Conservation (phyloP, 2,113 vertebrate genomes). For the Neoarius graeffei region DNA sequence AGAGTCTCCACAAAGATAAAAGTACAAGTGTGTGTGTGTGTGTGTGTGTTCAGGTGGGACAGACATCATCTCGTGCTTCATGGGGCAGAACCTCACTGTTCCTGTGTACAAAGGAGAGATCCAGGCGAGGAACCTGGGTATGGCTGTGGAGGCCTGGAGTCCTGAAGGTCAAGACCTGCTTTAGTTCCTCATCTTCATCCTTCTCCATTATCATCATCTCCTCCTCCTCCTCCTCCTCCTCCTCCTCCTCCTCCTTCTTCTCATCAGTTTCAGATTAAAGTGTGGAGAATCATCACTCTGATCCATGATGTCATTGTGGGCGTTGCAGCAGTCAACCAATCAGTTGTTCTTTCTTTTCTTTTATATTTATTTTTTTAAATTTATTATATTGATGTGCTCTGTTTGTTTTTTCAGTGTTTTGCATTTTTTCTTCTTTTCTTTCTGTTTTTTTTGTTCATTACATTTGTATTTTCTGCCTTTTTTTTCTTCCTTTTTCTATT, state of each 20-base stretch:
- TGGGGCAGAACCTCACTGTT: conserved; percentile 90
- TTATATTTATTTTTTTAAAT: neutral
- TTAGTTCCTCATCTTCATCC: neutral
- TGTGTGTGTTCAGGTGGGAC: conserved; percentile 82
- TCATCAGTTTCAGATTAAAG: neutral
- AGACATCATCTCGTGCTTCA: conserved; percentile 94
- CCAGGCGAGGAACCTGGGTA: conserved; percentile 91
- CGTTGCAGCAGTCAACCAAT: neutral
- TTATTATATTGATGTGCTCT: too few relatives aligned
- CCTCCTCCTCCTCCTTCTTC: neutral
- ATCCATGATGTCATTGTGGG: neutral
- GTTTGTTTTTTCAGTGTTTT: too few relatives aligned
- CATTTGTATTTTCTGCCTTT: neutral
- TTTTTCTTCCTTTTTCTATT: neutral
- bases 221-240: neutral
- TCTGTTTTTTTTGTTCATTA: neutral
- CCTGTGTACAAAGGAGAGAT: conserved; percentile 94
- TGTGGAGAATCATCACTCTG: neutral
- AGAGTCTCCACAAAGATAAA: too few relatives aligned
- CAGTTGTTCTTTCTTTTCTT: neutral
- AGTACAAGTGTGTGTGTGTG: too few relatives aligned
- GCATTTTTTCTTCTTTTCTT: too few relatives aligned
- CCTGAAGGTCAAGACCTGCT: conserved; percentile 76
- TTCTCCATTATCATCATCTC: neutral
- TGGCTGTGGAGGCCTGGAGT: conserved; percentile 90